Percentiles rank a stretch among this genome's conserved stretches.
These are phyloP conservation scores for Cyprinella venusta DNA, from an alignment of 2,797 vertebrate genomes.

Conservation along the genomic window DNA sequence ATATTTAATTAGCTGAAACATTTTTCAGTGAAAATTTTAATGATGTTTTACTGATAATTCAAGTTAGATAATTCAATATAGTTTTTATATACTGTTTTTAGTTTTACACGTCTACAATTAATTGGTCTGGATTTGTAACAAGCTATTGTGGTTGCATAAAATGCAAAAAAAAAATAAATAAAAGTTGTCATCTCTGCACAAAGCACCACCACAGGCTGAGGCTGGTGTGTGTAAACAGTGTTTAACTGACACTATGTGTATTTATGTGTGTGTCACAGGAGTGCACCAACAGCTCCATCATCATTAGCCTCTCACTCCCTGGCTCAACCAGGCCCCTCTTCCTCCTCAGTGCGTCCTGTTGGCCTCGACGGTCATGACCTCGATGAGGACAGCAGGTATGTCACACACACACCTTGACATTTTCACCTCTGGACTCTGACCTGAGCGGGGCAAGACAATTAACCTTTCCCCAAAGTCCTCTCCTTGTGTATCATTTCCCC, in stretches of 20 bases:
- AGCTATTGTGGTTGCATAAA: not conserved
- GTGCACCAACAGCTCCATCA: constrained; percentile 59
- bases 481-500: constrained; percentile 3
- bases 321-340: not conserved
- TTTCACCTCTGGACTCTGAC: constrained; percentile 31
- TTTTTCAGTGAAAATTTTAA: not conserved
- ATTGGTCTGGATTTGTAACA: not conserved
- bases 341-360: constrained; percentile 33
- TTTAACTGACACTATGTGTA: not conserved
- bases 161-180: not conserved
- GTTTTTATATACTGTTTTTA: not conserved
- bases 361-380: constrained; percentile 39
- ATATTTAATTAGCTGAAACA: not conserved
- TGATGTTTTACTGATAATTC: not conserved
- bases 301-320: constrained; percentile 48
- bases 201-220: not conserved
- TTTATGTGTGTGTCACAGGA: constrained; percentile 69
- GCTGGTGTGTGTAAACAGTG: constrained; percentile 2
- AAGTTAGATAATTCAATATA: no score
- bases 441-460: constrained; percentile 5
- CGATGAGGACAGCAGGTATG: constrained; percentile 72
- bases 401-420: constrained; percentile 46
- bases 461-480: constrained; percentile 22
- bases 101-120: not conserved
- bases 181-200: not conserved